Conservation (phyloP, 2,888 invertebrate genomes). For the Orgyia antiqua region DNA sequence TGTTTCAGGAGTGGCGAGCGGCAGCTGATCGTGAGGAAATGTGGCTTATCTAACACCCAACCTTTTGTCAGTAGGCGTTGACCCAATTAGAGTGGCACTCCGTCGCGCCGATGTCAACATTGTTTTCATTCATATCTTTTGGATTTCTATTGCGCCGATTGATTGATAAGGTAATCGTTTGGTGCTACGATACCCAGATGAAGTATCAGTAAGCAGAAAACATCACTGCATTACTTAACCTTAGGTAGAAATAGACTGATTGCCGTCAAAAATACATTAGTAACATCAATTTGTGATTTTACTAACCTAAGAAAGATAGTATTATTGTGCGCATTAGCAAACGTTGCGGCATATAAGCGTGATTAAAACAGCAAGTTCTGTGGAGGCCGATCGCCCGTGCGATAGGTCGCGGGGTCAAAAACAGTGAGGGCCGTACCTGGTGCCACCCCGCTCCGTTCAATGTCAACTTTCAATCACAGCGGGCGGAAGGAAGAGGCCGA, state of each 20-base stretch:
- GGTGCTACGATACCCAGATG: not conserved
- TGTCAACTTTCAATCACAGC: constrained; percentile 74
- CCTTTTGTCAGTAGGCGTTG: constrained; percentile 74
- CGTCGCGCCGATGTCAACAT: constrained; percentile 49
- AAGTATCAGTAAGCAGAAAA: too few species aligned
- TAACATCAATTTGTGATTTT: constrained; percentile 43
- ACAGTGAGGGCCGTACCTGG: constrained; percentile 73
- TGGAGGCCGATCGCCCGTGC: constrained; percentile 70
- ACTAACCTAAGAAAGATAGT: constrained; percentile 43
- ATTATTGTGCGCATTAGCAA: constrained; percentile 54
- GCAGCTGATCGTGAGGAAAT: constrained; percentile 67
- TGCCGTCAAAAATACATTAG: too few species aligned
- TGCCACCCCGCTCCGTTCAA: constrained; percentile 68
- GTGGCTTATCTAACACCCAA: constrained; percentile 72
- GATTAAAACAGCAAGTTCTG: constrained; percentile 67
- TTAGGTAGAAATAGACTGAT: too few species aligned
- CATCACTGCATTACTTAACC: too few species aligned
- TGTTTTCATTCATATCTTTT: constrained; percentile 50
- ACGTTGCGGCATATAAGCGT: constrained; percentile 62
- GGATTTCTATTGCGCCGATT: constrained; percentile 30
- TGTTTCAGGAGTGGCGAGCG: constrained; percentile 62
- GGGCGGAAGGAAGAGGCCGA: constrained; percentile 61
- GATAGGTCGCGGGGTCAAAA: constrained; percentile 73
- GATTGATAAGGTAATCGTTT: constrained; percentile 12
- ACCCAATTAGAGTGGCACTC: constrained; percentile 69